A percentile compares a stretch with the other conserved stretches of the same genome.
Evolutionary conservation across 2,113 vertebrate genomes (phyloP).

Genomic region (Psilopogon haemacephalus): DNA sequence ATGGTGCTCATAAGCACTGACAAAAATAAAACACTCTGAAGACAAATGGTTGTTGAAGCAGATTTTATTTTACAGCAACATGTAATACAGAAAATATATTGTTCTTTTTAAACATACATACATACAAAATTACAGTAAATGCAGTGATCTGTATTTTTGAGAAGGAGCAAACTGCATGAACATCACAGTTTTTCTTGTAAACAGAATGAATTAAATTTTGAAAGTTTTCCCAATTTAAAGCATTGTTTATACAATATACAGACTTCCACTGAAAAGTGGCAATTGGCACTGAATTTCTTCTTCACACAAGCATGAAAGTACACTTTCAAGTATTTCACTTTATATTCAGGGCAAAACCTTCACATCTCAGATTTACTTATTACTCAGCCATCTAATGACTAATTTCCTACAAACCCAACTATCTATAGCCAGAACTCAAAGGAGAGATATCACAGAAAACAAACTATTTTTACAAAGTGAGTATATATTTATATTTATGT

Average conservation of each 20-base stretch:
- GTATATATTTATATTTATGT: neutral
- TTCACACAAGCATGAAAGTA: conserved; percentile 40
- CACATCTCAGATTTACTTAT: neutral
- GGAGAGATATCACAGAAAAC: conserved; percentile 14
- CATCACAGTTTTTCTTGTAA: conserved; percentile 22
- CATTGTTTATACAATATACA: conserved; percentile 19
- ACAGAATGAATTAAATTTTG: conserved; percentile 37
- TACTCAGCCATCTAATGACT: conserved; percentile 35
- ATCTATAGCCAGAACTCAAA: neutral
- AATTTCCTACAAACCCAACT: neutral
- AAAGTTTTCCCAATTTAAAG: conserved; percentile 39
- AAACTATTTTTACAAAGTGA: neutral
- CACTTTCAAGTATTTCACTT: conserved; percentile 30
- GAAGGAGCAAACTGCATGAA: conserved; percentile 51
- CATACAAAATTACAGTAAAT: conserved; percentile 46
- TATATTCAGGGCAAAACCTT: neutral
- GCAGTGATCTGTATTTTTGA: conserved; percentile 42
- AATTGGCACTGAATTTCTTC: neutral
- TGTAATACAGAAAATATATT: conserved; percentile 27
- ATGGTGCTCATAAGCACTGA: neutral
- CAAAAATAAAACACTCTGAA: neutral
- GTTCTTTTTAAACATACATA: conserved; percentile 25
- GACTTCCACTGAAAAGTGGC: neutral
- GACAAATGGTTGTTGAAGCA: neutral
- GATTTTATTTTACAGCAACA: conserved; percentile 64